Conservation (phyloP, 2,888 invertebrate species). For the Hirudinaria manillensis region DNA sequence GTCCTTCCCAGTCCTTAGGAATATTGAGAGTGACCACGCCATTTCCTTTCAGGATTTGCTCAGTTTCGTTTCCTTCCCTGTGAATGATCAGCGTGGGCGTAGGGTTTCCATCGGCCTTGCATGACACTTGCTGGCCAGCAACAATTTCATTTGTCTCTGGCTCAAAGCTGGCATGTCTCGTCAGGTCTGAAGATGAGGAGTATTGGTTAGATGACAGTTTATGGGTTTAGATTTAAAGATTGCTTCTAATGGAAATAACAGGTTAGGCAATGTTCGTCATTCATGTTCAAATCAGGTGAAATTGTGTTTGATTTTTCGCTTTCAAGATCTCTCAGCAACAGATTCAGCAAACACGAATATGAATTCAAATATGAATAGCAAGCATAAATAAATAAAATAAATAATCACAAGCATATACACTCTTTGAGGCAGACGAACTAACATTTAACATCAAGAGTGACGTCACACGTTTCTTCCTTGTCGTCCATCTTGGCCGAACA, state of each 20-base stretch:
- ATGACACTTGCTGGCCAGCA: conserved; percentile 8
- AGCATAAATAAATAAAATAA: too few species aligned
- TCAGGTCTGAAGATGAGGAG: background rate
- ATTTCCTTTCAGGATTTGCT: background rate
- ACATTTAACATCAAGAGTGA: conserved; percentile 10
- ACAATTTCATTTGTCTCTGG: background rate
- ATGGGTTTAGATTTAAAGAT: background rate
- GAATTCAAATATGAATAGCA: too few species aligned
- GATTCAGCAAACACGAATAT: too few species aligned
- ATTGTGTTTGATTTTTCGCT: too few species aligned
- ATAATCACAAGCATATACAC: too few species aligned
- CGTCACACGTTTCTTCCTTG: background rate
- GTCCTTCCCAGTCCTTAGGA: background rate
- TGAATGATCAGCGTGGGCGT: conserved; percentile 15
- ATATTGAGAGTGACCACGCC: background rate
- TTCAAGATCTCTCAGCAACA: too few species aligned
- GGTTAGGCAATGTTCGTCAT: too few species aligned
- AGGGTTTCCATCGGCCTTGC: conserved; percentile 14
- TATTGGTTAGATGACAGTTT: background rate
- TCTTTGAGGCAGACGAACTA: too few species aligned
- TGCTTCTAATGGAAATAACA: too few species aligned
- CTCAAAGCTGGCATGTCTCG: background rate
- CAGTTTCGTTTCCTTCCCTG: background rate
- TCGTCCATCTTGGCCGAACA: background rate
- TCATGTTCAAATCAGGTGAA: too few species aligned